Conservation (phyloP, 2,888 invertebrate genomes). For the Thera obeliscata region DNA sequence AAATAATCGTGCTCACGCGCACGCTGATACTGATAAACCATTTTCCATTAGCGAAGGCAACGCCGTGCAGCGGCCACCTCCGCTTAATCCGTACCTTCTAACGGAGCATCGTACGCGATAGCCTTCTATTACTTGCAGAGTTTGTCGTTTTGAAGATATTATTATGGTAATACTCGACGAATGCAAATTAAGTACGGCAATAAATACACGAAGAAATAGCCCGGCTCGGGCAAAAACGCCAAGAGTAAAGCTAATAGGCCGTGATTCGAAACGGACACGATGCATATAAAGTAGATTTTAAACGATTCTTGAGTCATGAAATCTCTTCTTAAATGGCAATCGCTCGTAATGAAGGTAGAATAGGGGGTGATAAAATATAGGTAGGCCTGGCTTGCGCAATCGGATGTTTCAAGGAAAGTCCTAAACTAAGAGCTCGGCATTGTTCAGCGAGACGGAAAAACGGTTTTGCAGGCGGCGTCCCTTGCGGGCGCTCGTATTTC, state of each 20-base stretch:
- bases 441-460: slow-evolving; percentile 80
- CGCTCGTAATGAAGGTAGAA: slow-evolving; percentile 41
- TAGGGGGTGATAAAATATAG: slow-evolving; percentile 39
- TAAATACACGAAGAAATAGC: slow-evolving; percentile 69
- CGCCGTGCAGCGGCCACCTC: slow-evolving; percentile 49
- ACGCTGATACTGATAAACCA: slow-evolving; percentile 75
- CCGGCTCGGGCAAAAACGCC: slow-evolving; percentile 58
- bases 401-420: slow-evolving; percentile 59
- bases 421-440: slow-evolving; percentile 73
- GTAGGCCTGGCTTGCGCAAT: slow-evolving; percentile 44
- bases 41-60: slow-evolving; percentile 70
- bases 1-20: slow-evolving; percentile 79
- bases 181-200: slow-evolving; percentile 75
- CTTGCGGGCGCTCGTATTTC: slow-evolving; percentile 80
- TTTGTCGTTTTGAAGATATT: slow-evolving; percentile 72
- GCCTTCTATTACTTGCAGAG: slow-evolving; percentile 65
- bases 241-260: slow-evolving; percentile 56
- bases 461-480: slow-evolving; percentile 75
- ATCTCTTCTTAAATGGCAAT: slow-evolving; percentile 43
- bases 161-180: slow-evolving; percentile 71
- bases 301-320: slow-evolving; percentile 50
- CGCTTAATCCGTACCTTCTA: slow-evolving; percentile 71
- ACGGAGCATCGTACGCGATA: slow-evolving; percentile 58
- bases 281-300: slow-evolving; percentile 55
- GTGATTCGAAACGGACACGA: slow-evolving; percentile 57